Evolutionary conservation across 64 coral and sea anemone genomes (phyloP), one percentile per base, ranked within the genome.

Genomic region (Porites lutea): DNA sequence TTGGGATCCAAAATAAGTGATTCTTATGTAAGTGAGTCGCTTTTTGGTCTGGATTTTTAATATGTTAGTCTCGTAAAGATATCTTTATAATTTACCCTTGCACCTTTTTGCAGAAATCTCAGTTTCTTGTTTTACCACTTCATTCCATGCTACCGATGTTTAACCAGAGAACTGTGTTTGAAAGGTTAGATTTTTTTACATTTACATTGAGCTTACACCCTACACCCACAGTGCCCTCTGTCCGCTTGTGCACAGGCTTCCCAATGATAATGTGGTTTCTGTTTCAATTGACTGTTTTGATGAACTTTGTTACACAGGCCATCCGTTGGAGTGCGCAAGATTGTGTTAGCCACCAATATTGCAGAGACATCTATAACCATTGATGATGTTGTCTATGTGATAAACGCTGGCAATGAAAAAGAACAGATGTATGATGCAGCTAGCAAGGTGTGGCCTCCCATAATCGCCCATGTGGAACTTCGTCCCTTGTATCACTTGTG

Each of bases 71-170:
- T 37, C 0, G 27, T 37, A 37, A 37, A 37, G 27, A 37, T 37
- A 37, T 37, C 27, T 37, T 37, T 37, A 37, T 37, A 37, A 37
- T 44, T 23, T 23, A 43, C 13, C 68, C 37, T 71, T 68, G 52
- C 54, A 21, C 68, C 46, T 6, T 52, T 14, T 59, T 78, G 0
- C 81, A 96, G 95, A 96, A 89, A 82, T 86, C 93, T 27, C 60
- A 79, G 16, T 93, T 89, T 57, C 43, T 79, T 88, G 74, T 96
- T 1, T 79, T 96, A 13, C 87, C 95, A 2, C 91, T 96, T 12
- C 95, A 96, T 64, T 96, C 95, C 54, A 96, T 96, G 95, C 82
- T 96, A 14, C 79, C 95, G 3, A 92, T 96, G 87, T 91, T 92
- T 44, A 96, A 93, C 27, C 95, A 96, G 58, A 77, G 85, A 83